Base-by-base conservation (phyloP, 1,140 invertebrate genomes). In the Drosophila mayri region DNA sequence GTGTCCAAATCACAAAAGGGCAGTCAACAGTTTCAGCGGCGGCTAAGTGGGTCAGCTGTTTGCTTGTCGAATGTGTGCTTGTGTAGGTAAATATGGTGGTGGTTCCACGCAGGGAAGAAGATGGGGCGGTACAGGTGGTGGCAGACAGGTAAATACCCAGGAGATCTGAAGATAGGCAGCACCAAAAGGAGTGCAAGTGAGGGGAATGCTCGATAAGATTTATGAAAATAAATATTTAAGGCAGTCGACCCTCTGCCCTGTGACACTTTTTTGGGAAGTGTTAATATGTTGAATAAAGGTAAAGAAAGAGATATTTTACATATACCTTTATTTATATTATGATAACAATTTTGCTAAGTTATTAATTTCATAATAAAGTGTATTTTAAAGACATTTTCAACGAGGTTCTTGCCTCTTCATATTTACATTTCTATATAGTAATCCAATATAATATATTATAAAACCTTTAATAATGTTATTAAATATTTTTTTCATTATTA, bases 1-100 rank as follows among this genome's bases (percentile, higher is more conserved):
- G 60, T 72, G 54, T 54, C 75, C 67, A 64, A 78, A 77, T 78
- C 58, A 49, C 50, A 72, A 64, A 63, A 72, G 61, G 47, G 49
- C 44, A 79, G 61, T 61, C 57, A 63, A 50, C 75, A 76, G 72
- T 66, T 76, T 37, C 70, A 73, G 70, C 70, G 38, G 52, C 70
- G 38, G 52, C 46, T 40, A 76, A 76, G 73, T 86, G 79, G 83
- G 83, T 86, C 83, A 88, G 65, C 63, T 86, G 74, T 76, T 76
- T 32, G 55, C 37, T 55, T 76, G 74, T 76, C 66, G 52, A 50
- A 73, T 50, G 28, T 50, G 16, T 71, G 68, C 66, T 16, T 59
- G 37, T 40, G 2, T 38, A 32, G 54, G 54, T 65, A 71, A 43
- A 35, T 35, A 28, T 30, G 47, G 46, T 37, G 38, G 46, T 44